phyloP scores from a whole-genome alignment of 2,113 vertebrate species.

The Chionodraco myersi region DNA sequence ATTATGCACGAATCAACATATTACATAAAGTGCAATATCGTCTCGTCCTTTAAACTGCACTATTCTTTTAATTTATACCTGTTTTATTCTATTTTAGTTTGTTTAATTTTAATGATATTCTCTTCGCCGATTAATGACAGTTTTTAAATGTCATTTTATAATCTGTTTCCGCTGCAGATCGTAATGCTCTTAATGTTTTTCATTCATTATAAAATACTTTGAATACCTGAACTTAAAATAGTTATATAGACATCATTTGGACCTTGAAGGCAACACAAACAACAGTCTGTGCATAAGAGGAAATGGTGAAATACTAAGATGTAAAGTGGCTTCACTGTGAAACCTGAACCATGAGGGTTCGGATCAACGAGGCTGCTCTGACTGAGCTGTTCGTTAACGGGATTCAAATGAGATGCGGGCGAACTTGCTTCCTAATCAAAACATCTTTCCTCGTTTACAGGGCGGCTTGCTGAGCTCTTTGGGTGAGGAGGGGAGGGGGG shows the following conservation, averaged over 20 bases:
- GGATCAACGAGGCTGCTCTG: background rate
- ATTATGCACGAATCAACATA: background rate
- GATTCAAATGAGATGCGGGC: constrained; percentile 97
- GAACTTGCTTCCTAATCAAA: constrained; percentile 99
- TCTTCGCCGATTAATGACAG: too few species aligned
- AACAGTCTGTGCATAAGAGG: background rate
- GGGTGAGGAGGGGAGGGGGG: constrained; percentile 68
- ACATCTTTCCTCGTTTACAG: constrained; percentile 97
- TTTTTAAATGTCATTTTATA: too few species aligned
- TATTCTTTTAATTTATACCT: too few species aligned
- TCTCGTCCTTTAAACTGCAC: too few species aligned
- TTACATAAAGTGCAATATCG: too few species aligned
- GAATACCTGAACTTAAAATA: background rate
- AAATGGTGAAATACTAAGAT: background rate
- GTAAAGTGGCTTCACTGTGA: background rate
- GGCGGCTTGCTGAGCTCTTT: constrained; percentile 91
- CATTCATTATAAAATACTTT: too few species aligned
- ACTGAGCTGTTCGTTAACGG: constrained; percentile 84
- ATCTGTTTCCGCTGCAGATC: too few species aligned
- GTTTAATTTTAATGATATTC: too few species aligned
- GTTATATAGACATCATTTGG: background rate
- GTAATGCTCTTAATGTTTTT: too few species aligned
- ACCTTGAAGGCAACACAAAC: background rate
- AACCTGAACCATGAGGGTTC: too few species aligned
- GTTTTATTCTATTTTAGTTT: too few species aligned